These are phyloP conservation scores for Pelobates fuscus DNA, from an alignment of 2,113 vertebrate species.

Conservation along the genomic window DNA sequence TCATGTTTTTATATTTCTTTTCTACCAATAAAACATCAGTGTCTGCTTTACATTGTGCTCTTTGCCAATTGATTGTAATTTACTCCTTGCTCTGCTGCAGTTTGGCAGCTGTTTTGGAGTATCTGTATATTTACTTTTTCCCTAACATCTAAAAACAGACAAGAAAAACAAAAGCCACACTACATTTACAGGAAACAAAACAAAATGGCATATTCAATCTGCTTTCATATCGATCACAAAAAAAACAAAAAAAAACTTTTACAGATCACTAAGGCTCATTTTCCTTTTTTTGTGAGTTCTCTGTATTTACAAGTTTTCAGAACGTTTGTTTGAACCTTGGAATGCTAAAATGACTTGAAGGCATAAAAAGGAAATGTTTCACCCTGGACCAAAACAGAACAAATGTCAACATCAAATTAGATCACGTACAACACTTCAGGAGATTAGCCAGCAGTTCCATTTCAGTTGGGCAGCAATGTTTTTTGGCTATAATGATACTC, in stretches of 20 bases:
- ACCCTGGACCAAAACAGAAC: not conserved
- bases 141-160: slow-evolving; percentile 31
- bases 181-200: slow-evolving; percentile 31
- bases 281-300: not conserved
- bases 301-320: not conserved
- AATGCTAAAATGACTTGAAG: not conserved
- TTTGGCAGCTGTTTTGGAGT: slow-evolving; percentile 31
- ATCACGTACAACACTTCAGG: not conserved
- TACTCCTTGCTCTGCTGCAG: not conserved
- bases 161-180: slow-evolving; percentile 27
- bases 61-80: not conserved
- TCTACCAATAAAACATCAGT: too few species aligned
- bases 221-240: slow-evolving; percentile 2
- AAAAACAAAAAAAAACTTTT: not conserved
- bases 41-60: too few species aligned
- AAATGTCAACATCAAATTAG: not conserved
- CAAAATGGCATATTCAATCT: slow-evolving; percentile 34
- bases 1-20: too few species aligned
- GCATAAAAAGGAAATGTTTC: not conserved
- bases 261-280: not conserved
- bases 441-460: not conserved
- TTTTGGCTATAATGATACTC: not conserved
- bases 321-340: not conserved
- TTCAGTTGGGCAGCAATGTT: not conserved
- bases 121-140: slow-evolving; percentile 37